Conservation (phyloP, 2,113 vertebrate genomes). For the Pelobates fuscus region DNA sequence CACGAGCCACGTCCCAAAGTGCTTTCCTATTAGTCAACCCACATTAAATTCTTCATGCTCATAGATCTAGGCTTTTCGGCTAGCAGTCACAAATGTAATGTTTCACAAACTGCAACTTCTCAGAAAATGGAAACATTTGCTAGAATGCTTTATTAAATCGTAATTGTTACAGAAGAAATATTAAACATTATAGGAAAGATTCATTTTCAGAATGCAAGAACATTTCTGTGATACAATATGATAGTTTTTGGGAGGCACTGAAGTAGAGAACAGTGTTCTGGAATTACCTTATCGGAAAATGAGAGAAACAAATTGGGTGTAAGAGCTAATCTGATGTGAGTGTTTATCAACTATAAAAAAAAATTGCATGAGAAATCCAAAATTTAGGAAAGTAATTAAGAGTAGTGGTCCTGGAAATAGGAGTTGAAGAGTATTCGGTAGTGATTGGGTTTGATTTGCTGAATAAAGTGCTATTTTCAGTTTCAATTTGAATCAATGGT, state of each 20-base stretch:
- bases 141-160: conserved; percentile 50
- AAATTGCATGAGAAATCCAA: background rate
- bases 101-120: conserved; percentile 31
- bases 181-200: conserved; percentile 49
- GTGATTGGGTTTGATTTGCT: conserved; percentile 74
- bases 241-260: conserved; percentile 51
- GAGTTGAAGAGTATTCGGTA: conserved; percentile 64
- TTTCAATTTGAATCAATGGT: conserved; percentile 78
- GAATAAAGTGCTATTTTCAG: conserved; percentile 78
- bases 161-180: conserved; percentile 49
- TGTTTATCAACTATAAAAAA: conserved; percentile 46
- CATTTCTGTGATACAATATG: conserved; percentile 44
- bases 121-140: conserved; percentile 41
- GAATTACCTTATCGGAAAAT: conserved; percentile 51
- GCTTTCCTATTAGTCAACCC: conserved; percentile 49
- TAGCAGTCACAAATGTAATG: conserved; percentile 40
- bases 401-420: conserved; percentile 67
- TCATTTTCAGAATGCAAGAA: conserved; percentile 44
- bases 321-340: conserved; percentile 51
- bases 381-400: conserved; percentile 59
- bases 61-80: conserved; percentile 47
- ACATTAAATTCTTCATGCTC: conserved; percentile 57
- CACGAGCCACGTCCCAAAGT: conserved; percentile 50
- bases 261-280: conserved; percentile 45
- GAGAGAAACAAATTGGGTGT: conserved; percentile 47